Evolutionary conservation across 2,797 vertebrate genomes (phyloP).

Genomic region (Thalassophryne amazonica): DNA sequence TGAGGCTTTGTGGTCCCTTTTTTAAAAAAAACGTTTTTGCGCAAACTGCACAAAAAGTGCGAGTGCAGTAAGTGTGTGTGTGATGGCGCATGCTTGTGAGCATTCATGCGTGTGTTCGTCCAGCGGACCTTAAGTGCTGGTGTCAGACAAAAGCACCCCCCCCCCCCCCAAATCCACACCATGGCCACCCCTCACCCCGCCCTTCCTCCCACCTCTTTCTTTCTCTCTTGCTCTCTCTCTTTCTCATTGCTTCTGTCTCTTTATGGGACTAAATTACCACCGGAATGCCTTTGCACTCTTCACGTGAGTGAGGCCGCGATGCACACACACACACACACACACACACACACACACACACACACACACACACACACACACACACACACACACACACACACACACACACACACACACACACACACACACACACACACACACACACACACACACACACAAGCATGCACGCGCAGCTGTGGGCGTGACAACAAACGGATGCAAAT

Average conservation of each 20-base stretch:
- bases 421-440: not conserved
- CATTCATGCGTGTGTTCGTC: slow-evolving; percentile 56
- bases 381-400: slow-evolving; percentile 10
- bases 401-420: slow-evolving; percentile 59
- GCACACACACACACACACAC: slow-evolving; percentile 32
- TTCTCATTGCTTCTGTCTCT: slow-evolving; percentile 42
- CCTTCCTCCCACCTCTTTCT: slow-evolving; percentile 55
- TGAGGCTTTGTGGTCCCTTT: not conserved
- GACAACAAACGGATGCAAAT: slow-evolving; percentile 11
- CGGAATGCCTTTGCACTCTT: slow-evolving; percentile 84
- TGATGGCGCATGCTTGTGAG: slow-evolving; percentile 27
- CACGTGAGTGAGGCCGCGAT: slow-evolving; percentile 82
- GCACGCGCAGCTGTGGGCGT: slow-evolving; percentile 7
- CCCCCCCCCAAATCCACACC: slow-evolving; percentile 60
- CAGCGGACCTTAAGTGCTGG: slow-evolving; percentile 64
- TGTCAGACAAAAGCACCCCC: slow-evolving; percentile 77
- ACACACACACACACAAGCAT: slow-evolving; percentile 12
- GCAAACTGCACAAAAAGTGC: not conserved
- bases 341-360: slow-evolving; percentile 28
- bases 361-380: slow-evolving; percentile 4
- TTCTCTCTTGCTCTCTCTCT: slow-evolving; percentile 62
- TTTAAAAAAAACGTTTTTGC: slow-evolving; percentile 33
- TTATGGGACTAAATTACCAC: slow-evolving; percentile 92
- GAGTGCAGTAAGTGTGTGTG: not conserved
- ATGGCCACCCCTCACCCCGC: slow-evolving; percentile 1